These are phyloP conservation scores for Scomber scombrus DNA, from an alignment of 2,113 vertebrate species.

Conservation along the genomic window DNA sequence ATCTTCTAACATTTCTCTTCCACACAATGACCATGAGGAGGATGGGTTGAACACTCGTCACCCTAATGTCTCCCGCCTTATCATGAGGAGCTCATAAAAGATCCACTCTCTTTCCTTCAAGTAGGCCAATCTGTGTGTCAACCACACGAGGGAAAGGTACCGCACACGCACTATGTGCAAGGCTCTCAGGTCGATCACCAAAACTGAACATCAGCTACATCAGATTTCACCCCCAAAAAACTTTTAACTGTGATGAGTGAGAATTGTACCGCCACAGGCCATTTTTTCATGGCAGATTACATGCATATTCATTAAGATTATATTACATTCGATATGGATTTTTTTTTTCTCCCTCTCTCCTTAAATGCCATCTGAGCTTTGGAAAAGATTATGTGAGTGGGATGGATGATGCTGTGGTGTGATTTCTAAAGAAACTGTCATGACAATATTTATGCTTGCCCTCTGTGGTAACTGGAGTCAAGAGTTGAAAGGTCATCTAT, in stretches of 20 bases:
- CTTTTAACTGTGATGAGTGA: slow-evolving; percentile 19
- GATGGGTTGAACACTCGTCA: slow-evolving; percentile 75
- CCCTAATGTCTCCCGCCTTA: slow-evolving; percentile 71
- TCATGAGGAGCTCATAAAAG: slow-evolving; percentile 71
- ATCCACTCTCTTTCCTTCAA: slow-evolving; percentile 57
- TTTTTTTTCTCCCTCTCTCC: slow-evolving; percentile 7
- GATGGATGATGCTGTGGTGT: slow-evolving; percentile 27
- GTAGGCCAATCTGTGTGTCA: slow-evolving; percentile 68
- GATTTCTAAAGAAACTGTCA: slow-evolving; percentile 32
- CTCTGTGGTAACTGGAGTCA: slow-evolving; percentile 13
- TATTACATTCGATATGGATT: slow-evolving; percentile 44
- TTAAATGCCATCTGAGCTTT: slow-evolving; percentile 45
- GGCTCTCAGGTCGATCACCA: slow-evolving; percentile 9
- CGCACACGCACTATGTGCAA: slow-evolving; percentile 6
- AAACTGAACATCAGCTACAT: neutral
- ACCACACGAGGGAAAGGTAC: slow-evolving; percentile 35
- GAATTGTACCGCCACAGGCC: slow-evolving; percentile 7
- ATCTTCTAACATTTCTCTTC: slow-evolving; percentile 73
- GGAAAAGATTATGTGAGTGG: slow-evolving; percentile 26
- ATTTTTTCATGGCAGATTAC: slow-evolving; percentile 47
- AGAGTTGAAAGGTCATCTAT: slow-evolving; percentile 32
- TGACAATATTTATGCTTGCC: neutral
- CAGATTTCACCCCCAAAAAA: slow-evolving; percentile 30
- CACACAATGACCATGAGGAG: slow-evolving; percentile 66
- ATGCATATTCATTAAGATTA: slow-evolving; percentile 63